Evolutionary conservation across 1,140 invertebrate species (phyloP).

Genomic region (Bemisia tabaci): DNA sequence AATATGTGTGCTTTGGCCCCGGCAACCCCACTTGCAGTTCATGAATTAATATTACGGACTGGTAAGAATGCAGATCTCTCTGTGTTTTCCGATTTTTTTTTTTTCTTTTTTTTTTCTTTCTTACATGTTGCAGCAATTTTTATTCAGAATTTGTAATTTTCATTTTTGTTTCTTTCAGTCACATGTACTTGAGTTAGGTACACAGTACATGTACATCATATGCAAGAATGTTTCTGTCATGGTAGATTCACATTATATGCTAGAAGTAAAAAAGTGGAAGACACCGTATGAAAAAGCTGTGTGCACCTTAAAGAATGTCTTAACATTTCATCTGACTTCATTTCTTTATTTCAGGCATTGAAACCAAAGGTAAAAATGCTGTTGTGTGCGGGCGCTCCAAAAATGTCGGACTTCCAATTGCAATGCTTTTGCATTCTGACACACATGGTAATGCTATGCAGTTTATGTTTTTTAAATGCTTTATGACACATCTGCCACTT

Average conservation of each 20-base stretch:
- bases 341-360: slow-evolving; percentile 41
- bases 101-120: background rate
- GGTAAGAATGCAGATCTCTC: slow-evolving; percentile 13
- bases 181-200: too few species aligned
- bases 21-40: slow-evolving; percentile 70
- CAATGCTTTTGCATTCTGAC: slow-evolving; percentile 64
- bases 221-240: too few species aligned
- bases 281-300: too few species aligned
- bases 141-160: too few species aligned
- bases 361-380: slow-evolving; percentile 72
- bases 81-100: background rate
- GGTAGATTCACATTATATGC: too few species aligned
- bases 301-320: too few species aligned
- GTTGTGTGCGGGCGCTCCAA: slow-evolving; percentile 78
- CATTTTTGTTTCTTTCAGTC: too few species aligned
- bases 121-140: background rate
- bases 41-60: slow-evolving; percentile 51
- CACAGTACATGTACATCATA: too few species aligned
- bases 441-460: slow-evolving; percentile 40
- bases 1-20: slow-evolving; percentile 66
- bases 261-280: too few species aligned
- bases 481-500: too few species aligned
- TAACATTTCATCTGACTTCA: background rate
- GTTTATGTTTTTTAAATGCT: too few species aligned
- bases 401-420: slow-evolving; percentile 77